Base-by-base conservation (phyloP, 2,888 invertebrate genomes). In the Lamproptera curius region DNA sequence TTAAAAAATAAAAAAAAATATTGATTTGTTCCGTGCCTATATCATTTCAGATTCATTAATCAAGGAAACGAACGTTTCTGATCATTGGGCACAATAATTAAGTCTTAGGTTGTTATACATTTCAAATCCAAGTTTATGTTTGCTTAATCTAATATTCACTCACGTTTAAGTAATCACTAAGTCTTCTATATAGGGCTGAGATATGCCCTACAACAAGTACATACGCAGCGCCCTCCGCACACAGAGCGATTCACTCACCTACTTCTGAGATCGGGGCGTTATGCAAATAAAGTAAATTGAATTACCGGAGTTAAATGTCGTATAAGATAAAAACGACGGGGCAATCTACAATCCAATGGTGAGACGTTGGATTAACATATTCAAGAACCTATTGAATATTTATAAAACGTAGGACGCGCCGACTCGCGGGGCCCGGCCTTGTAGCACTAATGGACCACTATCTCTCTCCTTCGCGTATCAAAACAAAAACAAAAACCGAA, bases 261-360 rank as follows among this genome's bases (percentile, higher is more conserved):
- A 86, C 82, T 83, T 78, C 69, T 75, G 71, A 75, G 70, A 76
- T 70, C 70, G 72, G n/a, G n/a, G 77, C 86, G 82, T 85, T 86
- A 87, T 87, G 87, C 84, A 84, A 87, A 87, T 87, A 79, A 61
- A 76, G 75, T 83, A 87, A 87, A 87, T 87, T 87, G 87, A 87
- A 87, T 87, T 85, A 86, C 87, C 73, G 76, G 85, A 86, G 87
- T 86, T 87, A 87, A 87, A 87, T 87, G 87, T 87, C 79, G 83
- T 80, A 84, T 86, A 80, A 87, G 87, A 87, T 87, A 87, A 87
- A 87, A 87, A 87, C 87, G 86, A 86, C 79, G 71, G 72, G 65
- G 83, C 82, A 77, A 86, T 87, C 86, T 86, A 85, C 85, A 83
- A 85, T 69, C 85, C 85, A 84, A 86, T 85, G 86, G 83, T 84